Evolutionary conservation across 2,797 vertebrate genomes (phyloP), one percentile per base, ranked within the genome.

Genomic region (Aeoliscus strigatus): DNA sequence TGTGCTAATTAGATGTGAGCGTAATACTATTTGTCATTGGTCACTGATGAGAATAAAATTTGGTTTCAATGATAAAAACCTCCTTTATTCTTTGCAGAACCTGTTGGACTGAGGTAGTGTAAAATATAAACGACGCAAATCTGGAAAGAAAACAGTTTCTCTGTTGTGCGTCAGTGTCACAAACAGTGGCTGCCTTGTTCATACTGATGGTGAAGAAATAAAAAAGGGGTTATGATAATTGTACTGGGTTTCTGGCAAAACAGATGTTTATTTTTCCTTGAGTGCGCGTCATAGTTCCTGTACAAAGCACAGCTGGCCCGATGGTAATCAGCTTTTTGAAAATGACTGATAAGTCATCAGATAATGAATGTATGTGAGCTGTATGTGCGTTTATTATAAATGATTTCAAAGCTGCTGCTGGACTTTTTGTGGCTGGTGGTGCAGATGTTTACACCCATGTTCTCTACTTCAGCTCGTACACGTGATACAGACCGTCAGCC

Each of bases 111-210:
- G 8, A 23, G 4, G 11, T 11, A 10, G 11, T 4, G n/a, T 10
- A 10, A 70, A 64, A n/a, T n/a, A 54, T 44, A 75, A 14, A 44
- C 38, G 39, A 41, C 24, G 36, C 4, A 24, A 26, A 47, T 28
- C 11, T 30, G 31, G 21, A 55, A 44, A 38, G 37, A 41, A 45
- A 51, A n/a, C 2, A 15, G 17, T 42, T 30, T 49, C 27, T 14
- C 30, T 29, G 31, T 35, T 46, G 54, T 28, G 32, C 17, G 16
- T 50, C 60, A 53, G 8, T 14, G 18, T 56, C 26, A 41, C 14
- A 35, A 53, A 62, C 32, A 57, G 27, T 33, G 39, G 30, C 31
- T 15, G 27, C 43, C 55, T 63, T 64, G 54, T 64, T 57, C n/a
- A n/a, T n/a, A n/a, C n/a, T n/a, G n/a, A n/a, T n/a, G n/a, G n/a